These are phyloP conservation scores for Exocentrus adspersus DNA, from an alignment of 2,888 invertebrate genomes.

Conservation along the genomic window DNA sequence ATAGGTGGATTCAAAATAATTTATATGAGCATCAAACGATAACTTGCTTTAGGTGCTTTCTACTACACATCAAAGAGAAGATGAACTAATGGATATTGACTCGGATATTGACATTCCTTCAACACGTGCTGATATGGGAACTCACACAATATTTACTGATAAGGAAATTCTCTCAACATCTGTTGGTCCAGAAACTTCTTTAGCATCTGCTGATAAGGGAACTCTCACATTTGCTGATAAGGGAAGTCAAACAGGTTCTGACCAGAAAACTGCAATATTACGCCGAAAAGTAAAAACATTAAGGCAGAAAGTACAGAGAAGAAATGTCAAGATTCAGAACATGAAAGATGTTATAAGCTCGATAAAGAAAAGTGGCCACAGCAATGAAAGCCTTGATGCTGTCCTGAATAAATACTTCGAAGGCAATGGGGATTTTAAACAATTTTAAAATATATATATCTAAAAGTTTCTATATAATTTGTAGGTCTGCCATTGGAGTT, in stretches of 20 bases:
- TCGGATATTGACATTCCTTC: no score
- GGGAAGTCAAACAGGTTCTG: slow-evolving; percentile 32
- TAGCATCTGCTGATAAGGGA: neutral
- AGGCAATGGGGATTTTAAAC: slow-evolving; percentile 22
- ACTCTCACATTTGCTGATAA: neutral
- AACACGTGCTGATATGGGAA: no score
- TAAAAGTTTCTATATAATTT: slow-evolving; percentile 23
- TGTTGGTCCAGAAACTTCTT: neutral
- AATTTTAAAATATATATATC: slow-evolving; percentile 23
- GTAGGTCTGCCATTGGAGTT: slow-evolving; percentile 33
- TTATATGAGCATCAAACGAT: no score
- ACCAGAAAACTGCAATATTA: slow-evolving; percentile 39
- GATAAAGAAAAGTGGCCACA: slow-evolving; percentile 25
- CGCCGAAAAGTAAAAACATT: slow-evolving; percentile 29
- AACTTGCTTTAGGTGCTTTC: no score
- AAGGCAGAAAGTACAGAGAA: slow-evolving; percentile 26
- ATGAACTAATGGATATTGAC: no score
- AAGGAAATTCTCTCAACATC: neutral
- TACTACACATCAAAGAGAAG: no score
- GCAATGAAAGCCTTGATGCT: slow-evolving; percentile 25
- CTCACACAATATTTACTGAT: no score
- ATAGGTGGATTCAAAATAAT: neutral
- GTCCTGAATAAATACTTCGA: slow-evolving; percentile 34
- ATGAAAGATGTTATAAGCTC: slow-evolving; percentile 27
- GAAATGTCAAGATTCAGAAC: slow-evolving; percentile 20